A percentile compares a stretch with the other conserved stretches of the same genome.
phyloP scores from a whole-genome alignment of 2,888 invertebrate genomes.

The Cenopis cana region DNA sequence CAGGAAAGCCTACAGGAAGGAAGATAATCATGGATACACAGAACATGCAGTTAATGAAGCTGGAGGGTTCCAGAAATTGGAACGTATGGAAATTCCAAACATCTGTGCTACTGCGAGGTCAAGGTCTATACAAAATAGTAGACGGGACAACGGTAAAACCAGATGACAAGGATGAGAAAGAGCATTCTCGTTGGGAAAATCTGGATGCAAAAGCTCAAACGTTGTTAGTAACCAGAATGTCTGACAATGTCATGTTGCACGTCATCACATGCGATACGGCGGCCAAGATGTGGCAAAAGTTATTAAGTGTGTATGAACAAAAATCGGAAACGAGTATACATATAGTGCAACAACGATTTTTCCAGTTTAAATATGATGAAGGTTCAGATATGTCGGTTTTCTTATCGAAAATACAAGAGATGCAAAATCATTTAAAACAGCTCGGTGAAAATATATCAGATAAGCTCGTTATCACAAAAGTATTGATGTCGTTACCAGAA shows the following conservation, averaged over 20 bases:
- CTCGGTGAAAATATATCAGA: no score
- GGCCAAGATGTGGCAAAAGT: constrained; percentile 55
- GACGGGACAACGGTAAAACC: constrained; percentile 48
- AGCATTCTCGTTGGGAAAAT: constrained; percentile 46
- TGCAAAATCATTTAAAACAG: no score
- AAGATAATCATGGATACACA: background rate
- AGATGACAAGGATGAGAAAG: background rate
- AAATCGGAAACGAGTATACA: no score
- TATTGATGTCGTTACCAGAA: no score
- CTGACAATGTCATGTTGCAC: constrained; percentile 53
- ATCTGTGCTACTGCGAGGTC: constrained; percentile 47
- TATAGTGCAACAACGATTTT: no score
- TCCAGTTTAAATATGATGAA: no score
- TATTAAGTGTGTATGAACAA: constrained; percentile 38
- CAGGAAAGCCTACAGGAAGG: constrained; percentile 3
- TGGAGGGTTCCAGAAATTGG: constrained; percentile 28
- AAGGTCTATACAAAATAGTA: constrained; percentile 47
- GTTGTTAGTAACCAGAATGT: constrained; percentile 51
- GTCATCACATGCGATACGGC: constrained; percentile 51
- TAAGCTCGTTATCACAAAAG: no score
- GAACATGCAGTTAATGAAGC: background rate
- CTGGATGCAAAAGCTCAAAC: constrained; percentile 53
- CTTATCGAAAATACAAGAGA: no score
- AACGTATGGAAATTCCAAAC: constrained; percentile 55
- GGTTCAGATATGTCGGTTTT: no score